Evolutionary conservation across 2,888 invertebrate genomes (phyloP).

Genomic region (Troides aeacus): DNA sequence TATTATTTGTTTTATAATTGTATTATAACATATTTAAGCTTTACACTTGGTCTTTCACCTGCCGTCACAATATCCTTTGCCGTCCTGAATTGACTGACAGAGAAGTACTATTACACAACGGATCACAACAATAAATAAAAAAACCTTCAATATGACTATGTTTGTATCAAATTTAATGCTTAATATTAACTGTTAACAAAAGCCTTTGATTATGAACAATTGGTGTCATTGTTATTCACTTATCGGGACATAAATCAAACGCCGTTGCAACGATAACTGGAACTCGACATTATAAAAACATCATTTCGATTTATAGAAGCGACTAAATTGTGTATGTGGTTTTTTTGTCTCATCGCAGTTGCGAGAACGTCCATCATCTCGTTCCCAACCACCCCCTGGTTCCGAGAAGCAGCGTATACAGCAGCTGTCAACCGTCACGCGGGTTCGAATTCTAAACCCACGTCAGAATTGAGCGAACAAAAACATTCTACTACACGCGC

Average conservation of each 20-base stretch:
- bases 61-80: too few relatives aligned
- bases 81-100: too few relatives aligned
- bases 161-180: too few relatives aligned
- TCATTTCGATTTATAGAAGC: neutral
- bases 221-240: neutral
- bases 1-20: too few relatives aligned
- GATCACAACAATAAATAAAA: too few relatives aligned
- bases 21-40: too few relatives aligned
- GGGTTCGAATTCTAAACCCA: conserved; percentile 19
- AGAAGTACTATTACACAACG: too few relatives aligned
- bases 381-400: conserved; percentile 25
- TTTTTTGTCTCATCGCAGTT: conserved; percentile 15
- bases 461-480: conserved; percentile 22
- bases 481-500: conserved; percentile 7
- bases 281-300: conserved; percentile 3
- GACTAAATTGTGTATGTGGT: neutral
- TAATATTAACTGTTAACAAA: neutral
- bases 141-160: too few relatives aligned
- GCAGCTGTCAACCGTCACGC: conserved; percentile 24
- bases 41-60: too few relatives aligned
- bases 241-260: neutral
- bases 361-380: conserved; percentile 28
- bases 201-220: neutral
- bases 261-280: neutral
- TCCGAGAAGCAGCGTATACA: conserved; percentile 26